A percentile compares a stretch with the other conserved stretches of the same genome.
phyloP scores from a whole-genome alignment of 2,797 vertebrate species.

The Taenioides sp. region DNA sequence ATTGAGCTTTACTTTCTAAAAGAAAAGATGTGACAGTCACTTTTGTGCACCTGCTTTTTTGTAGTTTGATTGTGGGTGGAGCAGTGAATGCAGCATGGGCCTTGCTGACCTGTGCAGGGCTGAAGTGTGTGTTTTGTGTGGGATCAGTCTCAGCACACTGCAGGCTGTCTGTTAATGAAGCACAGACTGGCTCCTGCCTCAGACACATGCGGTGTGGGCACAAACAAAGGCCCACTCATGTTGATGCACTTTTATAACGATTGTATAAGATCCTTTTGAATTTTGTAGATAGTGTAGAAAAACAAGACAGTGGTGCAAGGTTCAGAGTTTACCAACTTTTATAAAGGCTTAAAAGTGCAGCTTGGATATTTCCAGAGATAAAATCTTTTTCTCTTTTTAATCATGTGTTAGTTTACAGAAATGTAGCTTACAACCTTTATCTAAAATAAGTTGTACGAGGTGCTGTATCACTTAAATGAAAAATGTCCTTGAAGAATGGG shows the following conservation, averaged over 20 bases:
- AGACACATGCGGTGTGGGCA: constrained; percentile 4
- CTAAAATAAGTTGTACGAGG: background rate
- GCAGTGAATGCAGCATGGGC: constrained; percentile 1
- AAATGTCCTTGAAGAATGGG: background rate
- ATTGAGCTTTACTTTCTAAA: background rate
- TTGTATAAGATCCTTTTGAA: background rate
- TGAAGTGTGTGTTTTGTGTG: background rate
- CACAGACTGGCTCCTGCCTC: constrained; percentile 5
- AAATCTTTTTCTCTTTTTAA: background rate
- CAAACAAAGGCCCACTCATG: constrained; percentile 2
- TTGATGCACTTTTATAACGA: background rate
- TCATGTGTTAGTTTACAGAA: background rate
- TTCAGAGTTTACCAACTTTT: background rate
- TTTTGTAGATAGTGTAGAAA: background rate
- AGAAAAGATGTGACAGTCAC: background rate
- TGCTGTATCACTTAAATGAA: background rate
- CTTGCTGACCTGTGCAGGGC: constrained; percentile 8
- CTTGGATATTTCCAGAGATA: background rate
- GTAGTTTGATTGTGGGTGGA: constrained; percentile 1
- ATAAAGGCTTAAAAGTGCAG: background rate
- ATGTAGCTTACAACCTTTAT: background rate
- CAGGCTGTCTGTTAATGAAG: constrained; percentile 35
- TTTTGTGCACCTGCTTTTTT: constrained; percentile 5
- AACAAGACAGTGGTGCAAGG: background rate
- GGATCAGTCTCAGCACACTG: constrained; percentile 5